Evolutionary conservation across 2,797 vertebrate genomes (phyloP).

Genomic region (Eupleurogrammus muticus): DNA sequence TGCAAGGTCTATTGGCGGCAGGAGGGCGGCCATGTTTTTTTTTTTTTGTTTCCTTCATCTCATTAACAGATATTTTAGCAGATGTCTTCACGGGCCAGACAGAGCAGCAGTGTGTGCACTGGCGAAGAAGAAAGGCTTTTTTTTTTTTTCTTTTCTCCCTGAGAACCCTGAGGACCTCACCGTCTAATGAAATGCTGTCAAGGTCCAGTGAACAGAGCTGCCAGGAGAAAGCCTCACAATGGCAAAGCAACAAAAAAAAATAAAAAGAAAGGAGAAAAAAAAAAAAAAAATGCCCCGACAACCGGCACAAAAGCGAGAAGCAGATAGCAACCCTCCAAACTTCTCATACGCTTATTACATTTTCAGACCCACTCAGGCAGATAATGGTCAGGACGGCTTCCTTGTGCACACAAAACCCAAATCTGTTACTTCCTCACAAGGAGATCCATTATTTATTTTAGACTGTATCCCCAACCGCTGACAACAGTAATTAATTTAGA

Average conservation of each 20-base stretch:
- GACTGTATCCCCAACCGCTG: conserved; percentile 34
- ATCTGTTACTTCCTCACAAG: conserved; percentile 51
- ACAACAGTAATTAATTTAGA: conserved; percentile 63
- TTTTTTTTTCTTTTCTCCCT: conserved; percentile 46
- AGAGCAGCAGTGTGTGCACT: conserved; percentile 27
- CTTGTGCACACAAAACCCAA: conserved; percentile 51
- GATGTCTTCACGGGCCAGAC: conserved; percentile 46
- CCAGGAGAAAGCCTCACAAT: conserved; percentile 71
- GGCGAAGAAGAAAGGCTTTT: conserved; percentile 55
- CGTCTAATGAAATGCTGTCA: conserved; percentile 79
- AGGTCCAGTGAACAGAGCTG: conserved; percentile 77
- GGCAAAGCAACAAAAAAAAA: conserved; percentile 40
- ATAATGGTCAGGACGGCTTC: conserved; percentile 53
- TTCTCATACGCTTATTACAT: conserved; percentile 70
- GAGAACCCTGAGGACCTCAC: conserved; percentile 69
- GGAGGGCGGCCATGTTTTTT: conserved; percentile 43
- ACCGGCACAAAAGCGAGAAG: conserved; percentile 59
- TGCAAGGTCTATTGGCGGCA: conserved; percentile 20
- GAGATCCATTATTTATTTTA: conserved; percentile 44
- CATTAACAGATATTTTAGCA: conserved; percentile 69
- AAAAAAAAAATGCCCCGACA: conserved; percentile 24
- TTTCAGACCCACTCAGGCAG: conserved; percentile 62
- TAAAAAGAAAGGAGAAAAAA: conserved; percentile 26
- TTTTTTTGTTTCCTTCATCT: too few species aligned
- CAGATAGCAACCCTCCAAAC: conserved; percentile 60